Percentiles rank a stretch among this genome's conserved stretches.
Evolutionary conservation across 2,888 invertebrate species (phyloP).

Genomic region (Sycophila texana): DNA sequence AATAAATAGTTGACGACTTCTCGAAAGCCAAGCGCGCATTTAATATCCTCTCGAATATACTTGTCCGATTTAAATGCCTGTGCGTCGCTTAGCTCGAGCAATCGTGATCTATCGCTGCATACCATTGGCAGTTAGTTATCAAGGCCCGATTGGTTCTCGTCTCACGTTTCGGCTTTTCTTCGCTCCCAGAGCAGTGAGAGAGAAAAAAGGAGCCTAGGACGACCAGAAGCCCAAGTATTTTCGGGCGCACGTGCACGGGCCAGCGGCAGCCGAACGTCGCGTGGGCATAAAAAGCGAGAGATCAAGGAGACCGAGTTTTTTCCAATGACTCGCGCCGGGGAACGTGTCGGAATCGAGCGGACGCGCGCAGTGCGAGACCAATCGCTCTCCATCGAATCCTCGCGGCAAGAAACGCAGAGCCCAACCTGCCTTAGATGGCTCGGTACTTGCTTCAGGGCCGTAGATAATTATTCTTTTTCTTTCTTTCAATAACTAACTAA

Average conservation of each 20-base stretch:
- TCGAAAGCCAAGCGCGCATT: slow-evolving; percentile 1
- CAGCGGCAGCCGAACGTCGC: slow-evolving; percentile 46
- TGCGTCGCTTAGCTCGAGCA: background rate
- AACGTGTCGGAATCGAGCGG: slow-evolving; percentile 56
- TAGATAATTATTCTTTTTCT: no score
- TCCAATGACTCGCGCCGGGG: slow-evolving; percentile 13
- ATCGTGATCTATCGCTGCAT: slow-evolving; percentile 41
- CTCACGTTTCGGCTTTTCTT: slow-evolving; percentile 63
- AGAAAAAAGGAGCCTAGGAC: background rate
- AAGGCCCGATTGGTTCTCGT: slow-evolving; percentile 62
- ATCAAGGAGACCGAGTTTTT: slow-evolving; percentile 45
- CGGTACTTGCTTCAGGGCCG: no score
- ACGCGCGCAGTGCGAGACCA: slow-evolving; percentile 47
- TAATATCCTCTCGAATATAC: slow-evolving; percentile 5
- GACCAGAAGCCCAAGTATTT: slow-evolving; percentile 38
- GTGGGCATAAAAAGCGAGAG: slow-evolving; percentile 33
- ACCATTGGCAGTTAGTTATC: slow-evolving; percentile 24
- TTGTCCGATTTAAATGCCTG: slow-evolving; percentile 29
- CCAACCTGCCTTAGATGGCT: no score
- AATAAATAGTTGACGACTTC: background rate
- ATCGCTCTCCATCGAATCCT: slow-evolving; percentile 48
- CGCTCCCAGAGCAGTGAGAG: no score
- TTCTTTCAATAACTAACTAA: no score
- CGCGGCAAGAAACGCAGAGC: background rate
- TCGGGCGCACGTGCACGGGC: slow-evolving; percentile 38